A percentile compares a stretch with the other conserved stretches of the same genome.
These are phyloP conservation scores for Knipowitschia caucasica DNA, from an alignment of 2,797 vertebrate genomes.

Conservation along the genomic window DNA sequence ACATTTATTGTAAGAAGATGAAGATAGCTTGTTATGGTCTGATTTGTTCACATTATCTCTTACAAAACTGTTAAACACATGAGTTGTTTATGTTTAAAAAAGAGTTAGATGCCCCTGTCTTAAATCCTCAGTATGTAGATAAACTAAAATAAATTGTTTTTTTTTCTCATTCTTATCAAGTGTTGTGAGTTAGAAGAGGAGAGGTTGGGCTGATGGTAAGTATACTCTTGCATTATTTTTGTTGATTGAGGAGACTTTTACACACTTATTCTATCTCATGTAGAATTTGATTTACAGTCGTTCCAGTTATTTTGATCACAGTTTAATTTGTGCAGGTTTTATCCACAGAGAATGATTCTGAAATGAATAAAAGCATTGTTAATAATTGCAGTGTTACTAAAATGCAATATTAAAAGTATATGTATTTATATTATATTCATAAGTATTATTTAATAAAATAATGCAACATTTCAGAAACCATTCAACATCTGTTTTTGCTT, in stretches of 20 bases:
- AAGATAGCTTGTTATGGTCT: too few species aligned
- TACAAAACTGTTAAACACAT: too few species aligned
- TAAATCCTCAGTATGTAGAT: too few species aligned
- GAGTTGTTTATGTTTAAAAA: too few species aligned
- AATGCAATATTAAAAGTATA: background rate
- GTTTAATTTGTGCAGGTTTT: constrained; percentile 39
- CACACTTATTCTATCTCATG: constrained; percentile 11
- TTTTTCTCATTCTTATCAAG: constrained; percentile 45
- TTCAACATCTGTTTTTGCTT: constrained; percentile 51
- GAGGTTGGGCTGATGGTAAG: constrained; percentile 80
- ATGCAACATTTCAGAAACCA: constrained; percentile 64
- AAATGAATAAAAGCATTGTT: too few species aligned
- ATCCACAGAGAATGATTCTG: constrained; percentile 63
- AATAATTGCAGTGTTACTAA: too few species aligned
- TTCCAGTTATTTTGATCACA: constrained; percentile 27
- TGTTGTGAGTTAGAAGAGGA: constrained; percentile 74
- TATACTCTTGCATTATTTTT: constrained; percentile 24
- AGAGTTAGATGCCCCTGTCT: too few species aligned
- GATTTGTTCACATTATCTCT: too few species aligned
- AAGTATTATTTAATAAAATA: background rate
- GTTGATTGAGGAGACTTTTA: background rate
- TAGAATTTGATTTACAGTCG: constrained; percentile 48
- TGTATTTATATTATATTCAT: too few species aligned
- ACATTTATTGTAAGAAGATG: too few species aligned
- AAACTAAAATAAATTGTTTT: too few species aligned